Percentiles rank a stretch among this genome's conserved stretches.
Conservation (phyloP, 2,113 vertebrate genomes). For the Bubalus kerabau region DNA sequence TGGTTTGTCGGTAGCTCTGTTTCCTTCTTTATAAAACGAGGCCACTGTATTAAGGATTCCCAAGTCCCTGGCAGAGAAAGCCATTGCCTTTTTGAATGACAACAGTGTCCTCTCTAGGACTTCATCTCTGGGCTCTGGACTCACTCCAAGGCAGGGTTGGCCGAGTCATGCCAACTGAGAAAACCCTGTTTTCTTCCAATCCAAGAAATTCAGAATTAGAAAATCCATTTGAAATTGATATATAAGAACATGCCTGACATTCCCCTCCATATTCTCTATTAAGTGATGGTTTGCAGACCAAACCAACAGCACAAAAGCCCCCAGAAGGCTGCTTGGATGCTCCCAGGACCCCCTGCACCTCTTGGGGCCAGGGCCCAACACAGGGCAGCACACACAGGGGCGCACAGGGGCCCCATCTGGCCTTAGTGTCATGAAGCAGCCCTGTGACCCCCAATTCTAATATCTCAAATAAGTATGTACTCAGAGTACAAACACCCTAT, state of each 20-base stretch:
- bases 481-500: neutral
- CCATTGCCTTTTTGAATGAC: neutral
- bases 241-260: neutral
- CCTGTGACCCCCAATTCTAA: neutral
- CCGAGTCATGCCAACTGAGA: rapidly evolving
- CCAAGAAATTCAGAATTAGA: neutral
- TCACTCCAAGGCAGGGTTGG: neutral
- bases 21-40: neutral
- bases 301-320: too few relatives aligned
- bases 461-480: rapidly evolving
- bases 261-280: neutral
- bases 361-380: neutral
- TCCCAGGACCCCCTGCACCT: neutral
- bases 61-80: neutral
- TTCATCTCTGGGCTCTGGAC: neutral
- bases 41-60: neutral
- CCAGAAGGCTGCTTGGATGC: neutral
- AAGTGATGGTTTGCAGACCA: neutral
- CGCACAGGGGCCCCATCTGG: rapidly evolving
- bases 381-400: neutral
- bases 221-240: neutral
- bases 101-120: neutral
- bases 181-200: neutral
- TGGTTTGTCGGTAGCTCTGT: neutral
- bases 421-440: neutral